A percentile compares a stretch with the other conserved stretches of the same genome.
Evolutionary conservation across 2,888 invertebrate species (phyloP).

Genomic region (Linnaemya tessellans): DNA sequence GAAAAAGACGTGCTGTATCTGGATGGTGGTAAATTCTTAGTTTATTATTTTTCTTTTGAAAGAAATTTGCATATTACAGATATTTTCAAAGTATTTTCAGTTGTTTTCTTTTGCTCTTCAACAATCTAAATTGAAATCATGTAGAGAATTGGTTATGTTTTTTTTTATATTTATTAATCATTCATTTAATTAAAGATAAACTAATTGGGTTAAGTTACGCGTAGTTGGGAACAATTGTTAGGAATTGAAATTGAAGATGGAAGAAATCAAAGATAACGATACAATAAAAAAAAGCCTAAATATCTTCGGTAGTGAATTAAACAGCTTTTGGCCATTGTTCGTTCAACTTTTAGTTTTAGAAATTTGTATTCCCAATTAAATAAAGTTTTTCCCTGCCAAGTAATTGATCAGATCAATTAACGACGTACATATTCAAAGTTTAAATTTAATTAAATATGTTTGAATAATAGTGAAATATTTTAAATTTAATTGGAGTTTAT

Average conservation of each 20-base stretch:
- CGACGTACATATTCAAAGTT: too few relatives aligned
- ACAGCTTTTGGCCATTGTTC: neutral
- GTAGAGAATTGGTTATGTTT: conserved; percentile 34
- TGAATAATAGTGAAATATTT: too few relatives aligned
- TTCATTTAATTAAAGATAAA: conserved; percentile 49
- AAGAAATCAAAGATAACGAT: conserved; percentile 19
- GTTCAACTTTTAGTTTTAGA: neutral
- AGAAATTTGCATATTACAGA: conserved; percentile 62
- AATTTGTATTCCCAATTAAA: neutral
- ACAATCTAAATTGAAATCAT: conserved; percentile 64
- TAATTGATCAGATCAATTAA: too few relatives aligned
- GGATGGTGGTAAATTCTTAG: conserved; percentile 48
- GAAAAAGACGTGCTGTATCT: conserved; percentile 26
- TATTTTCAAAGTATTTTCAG: conserved; percentile 43
- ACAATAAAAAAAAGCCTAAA: conserved; percentile 18
- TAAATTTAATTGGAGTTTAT: too few relatives aligned
- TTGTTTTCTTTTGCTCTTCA: conserved; percentile 1
- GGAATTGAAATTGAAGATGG: conserved; percentile 2
- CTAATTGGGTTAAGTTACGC: conserved; percentile 48
- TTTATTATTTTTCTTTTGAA: conserved; percentile 26
- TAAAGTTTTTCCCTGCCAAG: too few relatives aligned
- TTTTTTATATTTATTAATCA: conserved; percentile 29
- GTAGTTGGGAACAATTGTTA: conserved; percentile 23
- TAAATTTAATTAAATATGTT: too few relatives aligned
- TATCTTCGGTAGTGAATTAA: neutral